Evolutionary conservation across 2,888 invertebrate genomes (phyloP).

Genomic region (Urechis unicinctus): DNA sequence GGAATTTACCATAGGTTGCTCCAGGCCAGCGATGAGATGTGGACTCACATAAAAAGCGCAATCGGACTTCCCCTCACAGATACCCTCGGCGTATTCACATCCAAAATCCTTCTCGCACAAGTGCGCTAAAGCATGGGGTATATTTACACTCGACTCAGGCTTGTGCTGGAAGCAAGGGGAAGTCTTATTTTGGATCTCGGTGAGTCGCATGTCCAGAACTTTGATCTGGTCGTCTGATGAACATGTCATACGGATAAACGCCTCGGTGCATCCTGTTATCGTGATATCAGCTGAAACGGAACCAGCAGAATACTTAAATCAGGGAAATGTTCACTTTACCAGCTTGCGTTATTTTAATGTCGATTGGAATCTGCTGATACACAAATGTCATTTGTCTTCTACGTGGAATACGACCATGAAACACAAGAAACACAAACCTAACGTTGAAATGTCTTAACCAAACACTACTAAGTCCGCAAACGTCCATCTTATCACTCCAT

Average conservation of each 20-base stretch:
- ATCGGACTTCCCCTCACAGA: not conserved
- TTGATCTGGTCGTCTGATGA: conserved; percentile 45
- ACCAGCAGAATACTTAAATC: conserved; percentile 8
- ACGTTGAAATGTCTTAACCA: too few species aligned
- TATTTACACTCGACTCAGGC: too few species aligned
- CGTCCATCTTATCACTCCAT: too few species aligned
- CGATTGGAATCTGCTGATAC: too few species aligned
- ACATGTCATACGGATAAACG: conserved; percentile 45
- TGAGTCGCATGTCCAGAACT: not conserved
- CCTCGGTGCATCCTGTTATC: conserved; percentile 17
- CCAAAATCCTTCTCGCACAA: not conserved
- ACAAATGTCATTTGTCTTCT: too few species aligned
- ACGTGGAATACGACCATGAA: too few species aligned
- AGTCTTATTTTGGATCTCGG: not conserved
- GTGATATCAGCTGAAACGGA: not conserved
- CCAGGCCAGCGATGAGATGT: not conserved
- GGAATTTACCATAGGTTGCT: not conserved
- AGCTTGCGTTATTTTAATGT: too few species aligned
- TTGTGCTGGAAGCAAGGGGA: not conserved
- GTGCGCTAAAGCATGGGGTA: not conserved
- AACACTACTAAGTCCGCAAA: too few species aligned
- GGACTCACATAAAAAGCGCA: conserved; percentile 5
- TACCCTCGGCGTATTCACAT: conserved; percentile 1
- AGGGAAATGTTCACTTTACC: too few species aligned
- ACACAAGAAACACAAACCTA: too few species aligned